phyloP scores from a whole-genome alignment of 2,113 vertebrate species.

The Tupaia chinensis region DNA sequence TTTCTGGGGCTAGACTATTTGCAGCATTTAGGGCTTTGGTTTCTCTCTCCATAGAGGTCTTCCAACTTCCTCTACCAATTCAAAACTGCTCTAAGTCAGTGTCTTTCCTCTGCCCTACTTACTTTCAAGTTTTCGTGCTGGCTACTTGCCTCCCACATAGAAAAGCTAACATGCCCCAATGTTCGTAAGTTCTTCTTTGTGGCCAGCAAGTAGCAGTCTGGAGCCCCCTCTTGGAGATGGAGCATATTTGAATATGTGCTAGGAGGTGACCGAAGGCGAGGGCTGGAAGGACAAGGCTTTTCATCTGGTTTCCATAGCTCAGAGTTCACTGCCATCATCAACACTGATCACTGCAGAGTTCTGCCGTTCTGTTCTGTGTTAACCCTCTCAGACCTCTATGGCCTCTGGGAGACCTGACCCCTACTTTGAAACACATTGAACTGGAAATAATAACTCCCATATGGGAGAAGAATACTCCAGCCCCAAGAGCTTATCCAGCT shows the following conservation, averaged over 20 bases:
- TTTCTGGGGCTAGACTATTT: background rate
- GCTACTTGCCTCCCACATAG: background rate
- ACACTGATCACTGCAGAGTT: conserved; percentile 65
- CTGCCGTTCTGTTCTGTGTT: conserved; percentile 77
- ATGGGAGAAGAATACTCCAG: conserved; percentile 82
- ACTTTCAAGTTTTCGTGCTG: background rate
- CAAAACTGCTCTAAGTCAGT: background rate
- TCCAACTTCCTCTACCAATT: background rate
- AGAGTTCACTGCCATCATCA: conserved; percentile 75
- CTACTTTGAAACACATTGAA: conserved; percentile 81
- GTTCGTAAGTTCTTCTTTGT: background rate
- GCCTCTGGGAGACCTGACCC: conserved; percentile 83
- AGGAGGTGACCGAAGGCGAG: background rate
- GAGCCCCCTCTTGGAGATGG: conserved; percentile 70
- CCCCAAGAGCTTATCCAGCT: conserved; percentile 77
- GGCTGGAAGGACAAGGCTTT: conserved; percentile 47
- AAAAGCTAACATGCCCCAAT: background rate
- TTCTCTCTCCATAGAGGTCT: background rate
- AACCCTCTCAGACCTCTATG: conserved; percentile 74
- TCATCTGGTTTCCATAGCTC: conserved; percentile 75
- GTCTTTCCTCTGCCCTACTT: background rate
- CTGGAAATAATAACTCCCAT: conserved; percentile 85
- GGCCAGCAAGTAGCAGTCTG: conserved; percentile 42
- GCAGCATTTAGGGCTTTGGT: background rate
- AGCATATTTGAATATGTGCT: background rate